Base-by-base conservation (phyloP, 2,888 invertebrate genomes). In the Bembecia ichneumoniformis region DNA sequence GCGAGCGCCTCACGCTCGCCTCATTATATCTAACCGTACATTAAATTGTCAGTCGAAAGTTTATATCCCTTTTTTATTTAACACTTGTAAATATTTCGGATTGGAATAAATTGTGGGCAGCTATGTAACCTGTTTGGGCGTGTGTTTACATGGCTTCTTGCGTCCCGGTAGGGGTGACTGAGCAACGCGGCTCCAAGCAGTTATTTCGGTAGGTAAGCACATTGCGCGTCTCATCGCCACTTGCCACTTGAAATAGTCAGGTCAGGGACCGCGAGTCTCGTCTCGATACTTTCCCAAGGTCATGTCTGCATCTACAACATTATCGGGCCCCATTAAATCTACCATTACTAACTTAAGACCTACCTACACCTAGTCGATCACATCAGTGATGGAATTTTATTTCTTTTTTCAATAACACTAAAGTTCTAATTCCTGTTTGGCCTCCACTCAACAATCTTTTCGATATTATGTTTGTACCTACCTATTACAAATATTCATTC, bases 141-240 rank as follows among this genome's bases (percentile, higher is more conserved):
- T 77, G 77, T 71, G 72, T 54, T 28, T 64, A 71, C 72, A 72
- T 76, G 74, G 68, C 66, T 68, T 20, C 53, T 74, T 66, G 71
- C 74, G 79, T 81, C 79, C 81, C 82, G 78, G 67, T 56, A 58
- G 47, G 52, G 52, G 58, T 60, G 40, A 60, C 55, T 56, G 59
- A 60, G 67, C 58, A 58, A 64, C 57, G 71, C 63, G 68, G 69
- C 74, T 68, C 74, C 71, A 67, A 74, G 76, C 77, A 77, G 82
- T 82, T 87, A 87, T 87, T 87, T 86, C 83, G 82, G 87, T 86
- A 87, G 82, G 87, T 86, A 87, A 84, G 86, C 87, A 84, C 84
- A 87, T 86, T 87, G 86, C 83, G 74, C 68, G 61, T 61, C 62
- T 64, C 62, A 58, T 60, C 66, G 80, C 82, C 86, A 86, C 86